phyloP scores from a whole-genome alignment of 2,797 vertebrate genomes.

The Macropus fuliginosus region DNA sequence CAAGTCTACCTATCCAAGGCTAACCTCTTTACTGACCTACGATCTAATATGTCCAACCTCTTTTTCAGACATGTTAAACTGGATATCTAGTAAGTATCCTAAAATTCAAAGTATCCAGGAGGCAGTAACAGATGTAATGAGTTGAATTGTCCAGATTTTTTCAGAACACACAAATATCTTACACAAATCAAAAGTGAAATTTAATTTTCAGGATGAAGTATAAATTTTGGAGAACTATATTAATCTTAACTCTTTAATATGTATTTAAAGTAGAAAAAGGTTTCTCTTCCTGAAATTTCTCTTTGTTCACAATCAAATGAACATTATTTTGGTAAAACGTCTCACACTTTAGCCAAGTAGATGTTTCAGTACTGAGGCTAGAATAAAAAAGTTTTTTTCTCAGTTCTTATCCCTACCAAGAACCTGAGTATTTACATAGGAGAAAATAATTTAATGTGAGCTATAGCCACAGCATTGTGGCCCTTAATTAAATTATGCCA shows the following conservation, averaged over 20 bases:
- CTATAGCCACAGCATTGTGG: slow-evolving; percentile 44
- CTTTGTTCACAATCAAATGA: not conserved
- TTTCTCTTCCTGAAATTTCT: not conserved
- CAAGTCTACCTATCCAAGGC: too few relatives aligned
- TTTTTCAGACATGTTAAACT: too few relatives aligned
- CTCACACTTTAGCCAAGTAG: not conserved
- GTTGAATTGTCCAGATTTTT: not conserved
- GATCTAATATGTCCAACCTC: too few relatives aligned
- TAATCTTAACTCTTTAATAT: not conserved
- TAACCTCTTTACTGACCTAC: too few relatives aligned
- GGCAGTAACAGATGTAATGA: not conserved
- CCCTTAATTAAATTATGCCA: slow-evolving; percentile 77
- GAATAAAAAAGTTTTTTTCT: not conserved
- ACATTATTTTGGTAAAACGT: not conserved
- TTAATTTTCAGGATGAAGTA: not conserved
- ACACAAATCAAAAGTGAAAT: not conserved
- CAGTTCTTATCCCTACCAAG: not conserved
- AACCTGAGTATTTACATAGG: slow-evolving; percentile 19
- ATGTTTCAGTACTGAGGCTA: not conserved
- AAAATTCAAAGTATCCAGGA: not conserved
- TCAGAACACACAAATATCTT: not conserved
- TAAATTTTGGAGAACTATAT: slow-evolving; percentile 7
- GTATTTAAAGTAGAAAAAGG: not conserved
- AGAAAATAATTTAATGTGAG: slow-evolving; percentile 25
- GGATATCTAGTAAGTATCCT: too few relatives aligned